Evolutionary conservation across 2,888 invertebrate species (phyloP), one percentile per base, ranked within the genome.

Genomic region (Anoplius nigerrimus): DNA sequence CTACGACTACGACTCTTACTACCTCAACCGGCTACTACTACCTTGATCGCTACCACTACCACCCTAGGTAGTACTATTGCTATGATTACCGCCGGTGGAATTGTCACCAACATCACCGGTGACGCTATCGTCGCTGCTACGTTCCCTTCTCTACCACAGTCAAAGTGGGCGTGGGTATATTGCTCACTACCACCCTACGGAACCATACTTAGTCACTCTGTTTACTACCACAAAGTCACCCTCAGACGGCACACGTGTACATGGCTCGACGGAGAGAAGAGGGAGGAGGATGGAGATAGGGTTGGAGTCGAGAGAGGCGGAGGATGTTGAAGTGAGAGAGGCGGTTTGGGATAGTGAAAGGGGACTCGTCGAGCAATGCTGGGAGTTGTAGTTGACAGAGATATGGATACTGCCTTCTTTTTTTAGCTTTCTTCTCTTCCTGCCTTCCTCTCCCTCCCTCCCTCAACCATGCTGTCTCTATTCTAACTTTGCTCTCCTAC

Each of bases 171-270:
- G 54, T 57, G 20, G 51, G 56, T 24, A 1, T 34, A 53, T 66
- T 11, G 34, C 8, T 52, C 69, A 57, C 34, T 62, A 62, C 66
- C 65, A 63, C 66, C 16, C 69, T 60, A 62, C 64, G 42, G 48
- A 3, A 4, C 27, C 43, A n/a, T 46, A 42, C 56, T 56, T 21
- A n/a, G n/a, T 27, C 22, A 16, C 54, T 43, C 45, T 66, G 72
- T 75, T 75, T 66, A 69, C 75, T 48, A 72, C 55, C 61, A 58
- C 68, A 24, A 62, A 64, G 56, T 60, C 55, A n/a, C 21, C 53
- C 63, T 55, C 66, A 62, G 60, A 62, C 70, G 43, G 45, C 62
- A 34, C 60, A 51, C 53, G 46, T 51, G 64, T 58, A 45, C 45
- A 53, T 24, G 11, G 22, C n/a, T n/a, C n/a, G n/a, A n/a, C n/a